These are phyloP conservation scores for Heteromurus nitidus DNA, from an alignment of 2,888 invertebrate genomes.

Conservation along the genomic window DNA sequence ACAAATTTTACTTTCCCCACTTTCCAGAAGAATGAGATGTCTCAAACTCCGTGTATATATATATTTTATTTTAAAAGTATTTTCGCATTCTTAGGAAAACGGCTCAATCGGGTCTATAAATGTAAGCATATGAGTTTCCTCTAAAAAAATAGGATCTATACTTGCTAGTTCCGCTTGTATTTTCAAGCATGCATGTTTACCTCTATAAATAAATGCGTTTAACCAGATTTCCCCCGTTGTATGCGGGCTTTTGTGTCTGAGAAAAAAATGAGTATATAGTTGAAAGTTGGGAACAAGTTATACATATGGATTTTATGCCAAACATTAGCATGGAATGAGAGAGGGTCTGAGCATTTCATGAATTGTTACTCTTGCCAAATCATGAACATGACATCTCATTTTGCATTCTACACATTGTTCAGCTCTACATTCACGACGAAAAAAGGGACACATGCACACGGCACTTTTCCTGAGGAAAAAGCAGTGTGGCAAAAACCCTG, in stretches of 20 bases:
- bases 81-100: too few species aligned
- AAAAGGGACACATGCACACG: neutral
- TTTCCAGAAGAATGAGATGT: too few species aligned
- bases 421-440: constrained; percentile 20
- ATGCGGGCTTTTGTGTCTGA: neutral
- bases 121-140: too few species aligned
- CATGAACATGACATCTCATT: constrained; percentile 67
- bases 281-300: constrained; percentile 8
- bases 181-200: constrained; percentile 15
- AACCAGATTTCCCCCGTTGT: neutral
- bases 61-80: too few species aligned
- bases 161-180: too few species aligned
- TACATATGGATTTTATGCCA: neutral
- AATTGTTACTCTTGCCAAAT: constrained; percentile 55
- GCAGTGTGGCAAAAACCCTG: neutral
- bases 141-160: too few species aligned
- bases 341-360: constrained; percentile 40
- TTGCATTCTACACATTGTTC: constrained; percentile 65
- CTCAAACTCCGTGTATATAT: too few species aligned
- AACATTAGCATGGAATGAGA: constrained; percentile 14
- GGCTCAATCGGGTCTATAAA: too few species aligned
- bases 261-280: constrained; percentile 5
- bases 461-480: neutral
- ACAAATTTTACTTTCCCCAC: constrained; percentile 12
- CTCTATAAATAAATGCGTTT: constrained; percentile 21